Evolutionary conservation across 2,888 invertebrate genomes (phyloP).

Genomic region (Phortica magna): DNA sequence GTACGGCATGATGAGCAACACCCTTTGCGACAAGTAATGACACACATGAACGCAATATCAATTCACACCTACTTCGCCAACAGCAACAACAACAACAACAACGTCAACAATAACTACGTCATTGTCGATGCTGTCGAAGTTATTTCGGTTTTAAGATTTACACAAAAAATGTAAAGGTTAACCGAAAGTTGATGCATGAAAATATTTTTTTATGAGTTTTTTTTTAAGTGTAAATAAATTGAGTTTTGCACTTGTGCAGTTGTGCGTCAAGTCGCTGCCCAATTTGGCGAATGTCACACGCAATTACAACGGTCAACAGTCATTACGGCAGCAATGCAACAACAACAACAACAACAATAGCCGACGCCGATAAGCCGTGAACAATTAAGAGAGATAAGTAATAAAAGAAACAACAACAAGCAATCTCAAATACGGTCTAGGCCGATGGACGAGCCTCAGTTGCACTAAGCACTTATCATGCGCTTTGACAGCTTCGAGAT

Average conservation of each 20-base stretch:
- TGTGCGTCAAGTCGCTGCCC: not conserved
- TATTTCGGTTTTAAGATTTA: too few species aligned
- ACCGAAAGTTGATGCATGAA: too few species aligned
- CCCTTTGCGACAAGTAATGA: too few species aligned
- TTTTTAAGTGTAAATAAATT: conserved; percentile 22
- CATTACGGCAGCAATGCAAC: conserved; percentile 16
- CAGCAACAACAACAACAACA: too few species aligned
- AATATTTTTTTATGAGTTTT: too few species aligned
- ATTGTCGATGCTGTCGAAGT: too few species aligned
- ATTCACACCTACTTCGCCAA: too few species aligned
- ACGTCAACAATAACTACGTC: too few species aligned
- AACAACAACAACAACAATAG: conserved; percentile 13
- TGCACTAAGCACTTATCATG: not conserved
- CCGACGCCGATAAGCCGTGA: conserved; percentile 12
- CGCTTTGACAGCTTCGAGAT: not conserved
- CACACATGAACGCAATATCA: too few species aligned
- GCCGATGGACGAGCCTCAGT: conserved; percentile 44
- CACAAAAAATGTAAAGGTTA: too few species aligned
- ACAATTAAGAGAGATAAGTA: not conserved
- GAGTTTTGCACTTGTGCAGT: conserved; percentile 14
- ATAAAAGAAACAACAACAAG: not conserved
- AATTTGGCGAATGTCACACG: conserved; percentile 21
- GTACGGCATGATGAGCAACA: too few species aligned
- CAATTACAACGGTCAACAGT: conserved; percentile 19
- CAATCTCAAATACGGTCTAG: conserved; percentile 45